Evolutionary conservation across 2,797 vertebrate species (phyloP).

Genomic region (Acestrorhynchus altus): DNA sequence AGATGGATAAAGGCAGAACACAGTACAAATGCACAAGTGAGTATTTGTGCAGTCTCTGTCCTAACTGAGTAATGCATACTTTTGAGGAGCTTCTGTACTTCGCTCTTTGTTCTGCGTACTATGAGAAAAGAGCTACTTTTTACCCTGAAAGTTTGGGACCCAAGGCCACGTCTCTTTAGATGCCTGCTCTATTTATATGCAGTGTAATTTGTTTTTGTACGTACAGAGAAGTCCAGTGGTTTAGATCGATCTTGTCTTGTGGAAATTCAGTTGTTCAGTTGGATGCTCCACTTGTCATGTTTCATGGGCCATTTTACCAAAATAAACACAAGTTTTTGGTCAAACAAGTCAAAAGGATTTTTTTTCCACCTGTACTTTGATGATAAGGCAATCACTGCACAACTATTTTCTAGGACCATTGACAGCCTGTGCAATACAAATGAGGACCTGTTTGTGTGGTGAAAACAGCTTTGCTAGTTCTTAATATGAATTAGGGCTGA

Average conservation of each 20-base stretch:
- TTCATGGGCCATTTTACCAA: conserved; percentile 42
- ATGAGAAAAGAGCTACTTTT: conserved; percentile 54
- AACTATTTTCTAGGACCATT: background rate
- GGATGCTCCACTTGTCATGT: conserved; percentile 30
- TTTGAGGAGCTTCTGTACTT: conserved; percentile 3
- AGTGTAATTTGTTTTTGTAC: conserved; percentile 55
- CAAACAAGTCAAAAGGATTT: too few relatives aligned
- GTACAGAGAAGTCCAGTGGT: conserved; percentile 15
- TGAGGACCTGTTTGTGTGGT: too few relatives aligned
- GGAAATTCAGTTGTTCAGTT: conserved; percentile 33
- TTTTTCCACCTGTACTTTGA: background rate
- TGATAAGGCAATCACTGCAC: background rate
- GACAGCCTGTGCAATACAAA: too few relatives aligned
- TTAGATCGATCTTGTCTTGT: conserved; percentile 48
- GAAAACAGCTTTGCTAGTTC: too few relatives aligned
- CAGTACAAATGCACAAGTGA: background rate
- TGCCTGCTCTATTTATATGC: conserved; percentile 46
- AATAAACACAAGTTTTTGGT: conserved; percentile 54
- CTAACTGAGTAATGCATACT: background rate
- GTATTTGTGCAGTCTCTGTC: background rate
- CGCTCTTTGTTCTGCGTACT: conserved; percentile 21
- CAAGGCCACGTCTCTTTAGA: conserved; percentile 24
- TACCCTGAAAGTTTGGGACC: conserved; percentile 52
- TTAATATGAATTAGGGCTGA: too few relatives aligned
- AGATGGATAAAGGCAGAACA: background rate